Base-by-base conservation (phyloP, 1,140 invertebrate genomes). In the Pseudoatta argentina region DNA sequence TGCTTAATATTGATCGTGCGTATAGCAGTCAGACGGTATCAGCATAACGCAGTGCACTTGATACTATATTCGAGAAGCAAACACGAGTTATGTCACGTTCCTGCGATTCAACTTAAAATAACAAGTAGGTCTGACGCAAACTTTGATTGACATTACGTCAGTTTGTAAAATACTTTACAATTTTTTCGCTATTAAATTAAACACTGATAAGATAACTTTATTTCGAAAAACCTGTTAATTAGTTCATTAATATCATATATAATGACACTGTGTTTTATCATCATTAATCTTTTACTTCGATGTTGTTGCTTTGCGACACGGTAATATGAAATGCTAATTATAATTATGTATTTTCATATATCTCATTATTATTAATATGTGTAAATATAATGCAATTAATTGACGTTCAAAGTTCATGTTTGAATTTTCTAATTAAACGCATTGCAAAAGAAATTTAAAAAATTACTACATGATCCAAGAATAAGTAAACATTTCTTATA, bases 11-110 rank as follows among this genome's bases (percentile, higher is more conserved):
- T 55, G 69, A 82, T 61, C 55, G 18, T 34, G n/a, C 18, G 48
- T 24, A 21, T n/a, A 44, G 39, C 18, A 14, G 55, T 14, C 55
- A 21, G 1, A 27, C 39, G 18, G 4, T 67, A 66, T 67, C 77
- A n/a, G 51, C 21, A 53, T 69, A 27, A 69, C 21, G 39, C 7
- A 24, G 24, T 16, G 39, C 30, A 61, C 10, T 18, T 14, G 21
- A 3, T 14, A 64, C 12, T 18, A 10, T 16, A 64, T 14, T 30
- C 18, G n/a, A 81, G 10, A 44, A 24, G 3, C 55, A 24, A 27
- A 34, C n/a, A 14, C 12, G 18, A 48, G 53, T 82, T 72, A 72
- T 48, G 48, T 72, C 78, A 81, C n/a, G 21, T 18, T 57, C 57
- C 24, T 59, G 66, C 6, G 16, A 48, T 67, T 55, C 27, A 5